Conservation (phyloP, 2,113 vertebrate species). For the Eira barbara region DNA sequence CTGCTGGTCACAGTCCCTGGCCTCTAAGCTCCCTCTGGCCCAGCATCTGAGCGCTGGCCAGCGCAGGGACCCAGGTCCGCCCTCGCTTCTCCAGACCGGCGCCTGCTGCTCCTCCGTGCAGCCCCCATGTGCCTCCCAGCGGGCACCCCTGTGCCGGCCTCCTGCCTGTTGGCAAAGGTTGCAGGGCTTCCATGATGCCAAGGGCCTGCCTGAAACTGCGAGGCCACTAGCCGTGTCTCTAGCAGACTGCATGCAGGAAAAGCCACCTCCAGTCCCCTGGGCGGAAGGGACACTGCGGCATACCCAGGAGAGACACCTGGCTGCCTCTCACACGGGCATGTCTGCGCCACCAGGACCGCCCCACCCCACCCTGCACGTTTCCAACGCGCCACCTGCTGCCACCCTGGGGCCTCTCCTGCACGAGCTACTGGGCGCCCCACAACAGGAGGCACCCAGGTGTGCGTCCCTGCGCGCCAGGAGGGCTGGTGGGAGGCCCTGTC, state of each 20-base stretch:
- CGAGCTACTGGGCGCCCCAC: accelerated
- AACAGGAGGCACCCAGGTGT: background rate
- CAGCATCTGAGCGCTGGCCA: background rate
- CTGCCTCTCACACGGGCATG: accelerated
- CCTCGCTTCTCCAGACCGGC: background rate
- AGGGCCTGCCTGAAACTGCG: background rate
- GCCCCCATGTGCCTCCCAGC: background rate
- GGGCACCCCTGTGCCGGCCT: background rate
- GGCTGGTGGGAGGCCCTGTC: background rate
- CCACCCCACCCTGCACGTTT: background rate
- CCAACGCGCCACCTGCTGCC: background rate
- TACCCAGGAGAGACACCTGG: accelerated
- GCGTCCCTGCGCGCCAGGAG: no score
- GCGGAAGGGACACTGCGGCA: background rate
- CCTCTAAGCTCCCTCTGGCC: background rate
- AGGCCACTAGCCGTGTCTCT: background rate
- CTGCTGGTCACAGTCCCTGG: background rate
- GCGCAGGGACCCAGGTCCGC: background rate
- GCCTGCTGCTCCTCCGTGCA: background rate
- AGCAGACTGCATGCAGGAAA: background rate
- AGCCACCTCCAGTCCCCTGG: background rate
- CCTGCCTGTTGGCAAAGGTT: background rate
- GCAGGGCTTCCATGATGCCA: background rate
- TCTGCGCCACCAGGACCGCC: accelerated
- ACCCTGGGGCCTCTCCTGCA: accelerated